Evolutionary conservation across 2,888 invertebrate species (phyloP), one percentile per base, ranked within the genome.

Genomic region (Cataglyphis altisquamis): DNA sequence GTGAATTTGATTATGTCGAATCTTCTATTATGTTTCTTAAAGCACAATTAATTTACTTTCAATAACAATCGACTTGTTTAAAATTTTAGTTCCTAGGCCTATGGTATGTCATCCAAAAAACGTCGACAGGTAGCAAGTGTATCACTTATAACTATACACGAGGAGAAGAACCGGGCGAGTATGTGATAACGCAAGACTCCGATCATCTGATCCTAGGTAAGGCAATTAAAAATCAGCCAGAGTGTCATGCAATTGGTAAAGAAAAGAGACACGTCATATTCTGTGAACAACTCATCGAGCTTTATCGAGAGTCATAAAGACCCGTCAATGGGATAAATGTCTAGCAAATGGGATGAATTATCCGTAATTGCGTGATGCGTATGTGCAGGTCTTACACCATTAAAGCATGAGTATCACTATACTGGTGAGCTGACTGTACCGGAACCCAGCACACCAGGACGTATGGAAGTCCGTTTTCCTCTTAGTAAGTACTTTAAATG

Each of bases 51-150:
- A 18, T 72, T 45, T 10, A 3, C 10, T 18, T 18, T 66, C 4
- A 32, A 0, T 60, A 57, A 36, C 62, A 80, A 80, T 78, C 5
- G n/a, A 6, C 29, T 80, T 52, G 41, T 48, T 64, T 32, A 36
- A 57, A 82, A 63, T 80, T 66, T 66, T 39, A 98, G 98, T 96
- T 98, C 94, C 94, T 98, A 83, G 98, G 98, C 0, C 94, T 97
- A 21, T 98, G 98, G 98, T 97, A 97, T 94, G 98, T 97, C 18
- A 96, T 98, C 57, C 97, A 98, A 94, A 98, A 98, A 95, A 98
- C 98, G 1, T 97, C 97, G 9, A 98, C 98, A 0, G 97, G 97
- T 0, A 97, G 97, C 80, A 96, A 96, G 90, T 98, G 98, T 94
- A 96, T 98, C 91, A 96, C 96, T 1, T 97, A 98, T 94, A 97